Conservation (phyloP, 2,888 invertebrate genomes). For the Andrena flavipes region DNA sequence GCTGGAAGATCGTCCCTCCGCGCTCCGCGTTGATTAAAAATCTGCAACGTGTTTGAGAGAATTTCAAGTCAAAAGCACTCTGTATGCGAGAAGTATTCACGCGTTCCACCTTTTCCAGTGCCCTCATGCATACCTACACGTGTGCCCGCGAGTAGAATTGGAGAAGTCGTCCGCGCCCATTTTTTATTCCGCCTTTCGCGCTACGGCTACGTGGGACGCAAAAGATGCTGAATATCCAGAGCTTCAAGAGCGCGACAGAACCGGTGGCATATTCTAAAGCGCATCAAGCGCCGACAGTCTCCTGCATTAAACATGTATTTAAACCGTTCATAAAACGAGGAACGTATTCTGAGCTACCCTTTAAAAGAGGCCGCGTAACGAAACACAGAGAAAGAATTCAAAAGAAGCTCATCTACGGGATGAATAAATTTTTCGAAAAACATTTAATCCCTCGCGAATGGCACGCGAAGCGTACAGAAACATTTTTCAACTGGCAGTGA, state of each 20-base stretch:
- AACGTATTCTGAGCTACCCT: neutral
- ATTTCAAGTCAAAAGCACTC: slow-evolving; percentile 18
- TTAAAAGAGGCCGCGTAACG: neutral
- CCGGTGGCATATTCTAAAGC: slow-evolving; percentile 9
- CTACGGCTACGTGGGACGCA: neutral
- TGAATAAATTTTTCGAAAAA: no score
- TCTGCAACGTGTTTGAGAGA: slow-evolving; percentile 26
- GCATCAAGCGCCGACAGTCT: neutral
- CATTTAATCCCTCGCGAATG: neutral
- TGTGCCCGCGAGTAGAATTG: slow-evolving; percentile 16
- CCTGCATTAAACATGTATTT: slow-evolving; percentile 8
- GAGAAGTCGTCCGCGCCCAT: slow-evolving; percentile 15
- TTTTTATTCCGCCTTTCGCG: slow-evolving; percentile 19
- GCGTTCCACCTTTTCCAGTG: slow-evolving; percentile 12
- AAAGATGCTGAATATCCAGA: slow-evolving; percentile 9
- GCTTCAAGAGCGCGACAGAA: neutral
- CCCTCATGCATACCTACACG: slow-evolving; percentile 22
- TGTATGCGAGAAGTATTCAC: slow-evolving; percentile 16
- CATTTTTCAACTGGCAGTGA: neutral
- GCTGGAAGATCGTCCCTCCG: slow-evolving; percentile 1
- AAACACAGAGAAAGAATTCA: neutral
- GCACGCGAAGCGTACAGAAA: neutral
- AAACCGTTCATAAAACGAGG: neutral
- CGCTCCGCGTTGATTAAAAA: slow-evolving; percentile 30
- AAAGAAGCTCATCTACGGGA: no score